Base-by-base conservation (phyloP, 2,888 invertebrate species). In the Caenorhabditis sp. region DNA sequence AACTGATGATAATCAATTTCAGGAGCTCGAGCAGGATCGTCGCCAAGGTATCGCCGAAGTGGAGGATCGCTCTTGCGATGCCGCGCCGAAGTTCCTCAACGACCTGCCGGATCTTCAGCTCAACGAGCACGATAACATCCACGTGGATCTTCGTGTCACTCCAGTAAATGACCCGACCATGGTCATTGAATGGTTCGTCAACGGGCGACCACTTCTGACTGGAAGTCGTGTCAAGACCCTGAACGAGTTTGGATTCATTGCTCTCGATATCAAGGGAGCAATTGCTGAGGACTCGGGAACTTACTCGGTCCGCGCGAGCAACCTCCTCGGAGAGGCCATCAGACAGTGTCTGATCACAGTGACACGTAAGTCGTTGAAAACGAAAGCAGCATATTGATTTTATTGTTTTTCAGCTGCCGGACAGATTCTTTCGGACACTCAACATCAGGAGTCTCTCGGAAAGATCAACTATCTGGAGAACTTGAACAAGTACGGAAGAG, bases 101-200 rank as follows among this genome's bases (percentile, higher is more conserved):
- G 82, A 86, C 37, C 78, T 89, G 17, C 76, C 81, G 30, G 85
- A 89, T 61, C 58, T 86, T 37, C 71, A 81, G 35, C 77, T 89
- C 52, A 78, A 83, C 35, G 88, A 88, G 70, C 83, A 82, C 58
- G 80, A 84, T 13, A 84, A 88, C 55, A 79, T 89, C 52, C 84
- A 86, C 73, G 78, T 89, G 41, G 87, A 89, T 41, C 77, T 88
- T 30, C 82, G 84, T 56, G 83, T 85, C 32, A 95, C 95, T 1
- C 98, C 99, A 0, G 95, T 97, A 22, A 96, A 97, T 87, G 99
- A 99, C 90, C 96, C 98, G 3, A 96, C 95, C 1, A 97, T 99
- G 97, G 93, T 93, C 83, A 95, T 99, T 9, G 97, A 98, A 91
- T 99, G 98, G 99, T 96, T 93, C 91, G 94, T 95, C 90, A 95